A percentile compares a stretch with the other conserved stretches of the same genome.
Conservation (phyloP, 2,888 invertebrate genomes). For the Stomorhina lunata region DNA sequence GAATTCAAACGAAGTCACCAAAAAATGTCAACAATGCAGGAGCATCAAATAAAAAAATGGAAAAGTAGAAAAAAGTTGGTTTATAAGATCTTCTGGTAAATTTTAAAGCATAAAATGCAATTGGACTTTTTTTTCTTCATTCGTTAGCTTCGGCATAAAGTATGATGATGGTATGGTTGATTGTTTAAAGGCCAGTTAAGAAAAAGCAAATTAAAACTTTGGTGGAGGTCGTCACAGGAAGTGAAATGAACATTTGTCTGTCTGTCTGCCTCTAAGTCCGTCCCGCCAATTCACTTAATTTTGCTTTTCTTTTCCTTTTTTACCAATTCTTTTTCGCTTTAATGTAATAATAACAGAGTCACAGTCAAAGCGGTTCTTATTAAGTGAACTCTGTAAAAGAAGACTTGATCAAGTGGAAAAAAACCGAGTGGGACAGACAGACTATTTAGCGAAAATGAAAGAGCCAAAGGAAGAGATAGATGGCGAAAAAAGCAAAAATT, state of each 20-base stretch:
- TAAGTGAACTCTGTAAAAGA: conserved; percentile 12
- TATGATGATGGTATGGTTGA: conserved; percentile 18
- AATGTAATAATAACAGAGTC: background rate
- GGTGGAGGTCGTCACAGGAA: conserved; percentile 67
- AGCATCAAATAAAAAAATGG: background rate
- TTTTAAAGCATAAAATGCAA: conserved; percentile 41
- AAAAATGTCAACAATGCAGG: conserved; percentile 66
- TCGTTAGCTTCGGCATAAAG: background rate
- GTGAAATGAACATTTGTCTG: conserved; percentile 56
- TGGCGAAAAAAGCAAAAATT: conserved; percentile 73
- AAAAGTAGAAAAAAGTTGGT: conserved; percentile 28
- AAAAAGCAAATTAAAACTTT: conserved; percentile 68
- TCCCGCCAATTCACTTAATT: background rate
- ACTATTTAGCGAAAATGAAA: background rate
- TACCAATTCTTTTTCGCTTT: background rate
- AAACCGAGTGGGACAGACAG: conserved; percentile 6
- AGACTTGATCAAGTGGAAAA: conserved; percentile 9
- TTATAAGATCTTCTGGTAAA: conserved; percentile 26
- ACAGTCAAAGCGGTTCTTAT: conserved; percentile 53
- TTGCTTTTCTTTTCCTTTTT: background rate
- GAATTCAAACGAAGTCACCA: conserved; percentile 65
- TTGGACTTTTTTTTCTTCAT: conserved; percentile 27
- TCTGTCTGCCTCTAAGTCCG: background rate
- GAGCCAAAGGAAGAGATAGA: conserved; percentile 49
- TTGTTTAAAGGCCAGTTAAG: conserved; percentile 56